These are phyloP conservation scores for Todiramphus chloris DNA, from an alignment of 2,113 vertebrate species.

Conservation along the genomic window DNA sequence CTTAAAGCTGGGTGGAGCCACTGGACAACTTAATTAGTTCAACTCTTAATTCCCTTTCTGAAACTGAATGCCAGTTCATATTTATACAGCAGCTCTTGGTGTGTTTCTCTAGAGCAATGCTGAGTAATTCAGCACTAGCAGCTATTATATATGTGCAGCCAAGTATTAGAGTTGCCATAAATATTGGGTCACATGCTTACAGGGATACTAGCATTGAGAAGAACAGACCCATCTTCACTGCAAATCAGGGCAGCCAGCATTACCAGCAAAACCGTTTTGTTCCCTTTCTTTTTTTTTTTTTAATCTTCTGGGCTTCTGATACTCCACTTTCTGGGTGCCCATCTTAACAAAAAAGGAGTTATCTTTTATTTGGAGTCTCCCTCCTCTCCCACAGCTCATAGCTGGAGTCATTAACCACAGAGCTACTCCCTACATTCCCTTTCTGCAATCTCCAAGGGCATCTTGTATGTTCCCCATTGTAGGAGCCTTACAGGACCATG, in stretches of 20 bases:
- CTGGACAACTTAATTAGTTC: neutral
- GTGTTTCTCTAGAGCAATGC: neutral
- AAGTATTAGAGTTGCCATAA: neutral
- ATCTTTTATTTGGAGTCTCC: no score
- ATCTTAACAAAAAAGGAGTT: no score
- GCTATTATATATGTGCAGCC: neutral
- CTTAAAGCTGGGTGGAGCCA: neutral
- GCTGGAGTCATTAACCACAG: no score
- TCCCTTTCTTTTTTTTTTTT: neutral
- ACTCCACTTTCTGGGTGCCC: neutral
- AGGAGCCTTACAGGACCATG: neutral
- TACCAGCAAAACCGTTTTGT: neutral
- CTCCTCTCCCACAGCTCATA: no score
- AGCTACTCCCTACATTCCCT: no score
- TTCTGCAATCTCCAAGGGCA: no score
- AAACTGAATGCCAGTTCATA: neutral
- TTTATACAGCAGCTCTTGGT: neutral
- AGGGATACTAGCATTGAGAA: neutral
- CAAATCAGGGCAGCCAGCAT: neutral
- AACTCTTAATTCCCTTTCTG: neutral
- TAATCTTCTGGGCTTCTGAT: neutral
- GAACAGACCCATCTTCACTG: neutral
- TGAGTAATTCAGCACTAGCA: neutral
- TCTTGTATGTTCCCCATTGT: no score
- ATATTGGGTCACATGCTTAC: neutral